phyloP scores from a whole-genome alignment of 2,797 vertebrate genomes.

The Capromys pilorides region DNA sequence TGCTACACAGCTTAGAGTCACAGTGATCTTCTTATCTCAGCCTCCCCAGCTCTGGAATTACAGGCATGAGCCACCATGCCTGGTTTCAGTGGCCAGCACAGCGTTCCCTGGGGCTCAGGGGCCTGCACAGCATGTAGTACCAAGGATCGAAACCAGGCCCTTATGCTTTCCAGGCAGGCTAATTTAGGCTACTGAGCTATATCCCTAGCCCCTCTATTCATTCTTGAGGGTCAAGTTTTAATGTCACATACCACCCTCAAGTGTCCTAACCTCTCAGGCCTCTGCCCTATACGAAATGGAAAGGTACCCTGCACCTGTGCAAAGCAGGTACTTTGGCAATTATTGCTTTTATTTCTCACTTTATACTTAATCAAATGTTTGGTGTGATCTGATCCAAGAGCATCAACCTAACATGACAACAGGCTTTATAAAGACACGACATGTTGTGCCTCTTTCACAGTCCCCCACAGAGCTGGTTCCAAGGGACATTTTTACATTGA shows the following conservation, averaged over 20 bases:
- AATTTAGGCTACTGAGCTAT: too few relatives aligned
- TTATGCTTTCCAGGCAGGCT: too few relatives aligned
- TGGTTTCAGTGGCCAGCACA: too few relatives aligned
- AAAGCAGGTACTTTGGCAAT: background rate
- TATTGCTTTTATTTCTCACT: background rate
- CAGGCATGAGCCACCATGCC: too few relatives aligned
- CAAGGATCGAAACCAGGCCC: too few relatives aligned
- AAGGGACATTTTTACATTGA: conserved; percentile 64
- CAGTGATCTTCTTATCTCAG: too few relatives aligned
- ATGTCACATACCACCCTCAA: background rate
- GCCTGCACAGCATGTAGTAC: too few relatives aligned
- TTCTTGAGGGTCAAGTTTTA: background rate
- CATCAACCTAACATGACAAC: background rate
- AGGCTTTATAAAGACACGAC: conserved; percentile 29
- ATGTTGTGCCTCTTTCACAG: conserved; percentile 39
- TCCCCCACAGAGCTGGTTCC: conserved; percentile 53
- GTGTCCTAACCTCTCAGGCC: background rate
- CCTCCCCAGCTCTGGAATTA: too few relatives aligned
- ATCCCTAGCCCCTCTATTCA: background rate
- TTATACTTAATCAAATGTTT: conserved; percentile 26
- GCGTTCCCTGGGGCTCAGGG: too few relatives aligned
- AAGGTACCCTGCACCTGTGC: too few relatives aligned
- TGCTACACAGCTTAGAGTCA: too few relatives aligned
- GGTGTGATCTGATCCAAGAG: background rate
- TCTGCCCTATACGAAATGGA: background rate